Base-by-base conservation (phyloP, 2,113 vertebrate species). In the Alces alces region DNA sequence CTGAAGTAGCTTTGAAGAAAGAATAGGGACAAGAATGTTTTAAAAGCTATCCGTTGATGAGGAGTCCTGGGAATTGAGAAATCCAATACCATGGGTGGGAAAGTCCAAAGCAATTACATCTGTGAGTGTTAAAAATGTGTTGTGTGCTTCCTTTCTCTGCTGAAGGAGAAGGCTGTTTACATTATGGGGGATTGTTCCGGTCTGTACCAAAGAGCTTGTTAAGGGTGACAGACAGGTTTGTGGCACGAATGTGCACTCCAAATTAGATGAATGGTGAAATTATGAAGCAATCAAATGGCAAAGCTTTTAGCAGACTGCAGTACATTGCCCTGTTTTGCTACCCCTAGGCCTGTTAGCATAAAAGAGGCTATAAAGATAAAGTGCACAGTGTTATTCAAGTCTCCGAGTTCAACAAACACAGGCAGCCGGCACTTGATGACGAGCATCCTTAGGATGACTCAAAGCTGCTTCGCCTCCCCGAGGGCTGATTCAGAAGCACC, bases 301-400 rank as follows among this genome's bases (percentile, higher is more conserved):
- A 98, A 96, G 97, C 97, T 98, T 98, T 98, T 97, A 98, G 98
- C 89, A 93, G 92, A 92, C 96, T 94, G 64, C 55, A 96, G 97
- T 96, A 79, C 88, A 25, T 45, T 98, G 97, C 93, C 91, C 94
- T 97, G 90, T 97, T 93, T 96, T 54, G 97, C 86, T 97, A 92
- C 91, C 85, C 94, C 60, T 97, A 85, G 91, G 97, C 94, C 97
- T 96, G 95, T 97, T 97, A 97, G 97, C 97, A 95, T 98, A 98
- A 98, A 97, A 97, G 97, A 97, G 83, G 88, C 96, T 87, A 95
- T 97, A 98, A 98, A 98, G 98, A 98, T 97, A 97, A 98, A 98
- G 96, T 95, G 50, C 57, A 96, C 95, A 95, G 21, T 96, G 94
- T 98, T 95, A 95, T 97, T 96, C 94, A 93, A 97, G 95, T 95